phyloP scores from a whole-genome alignment of 2,113 vertebrate species.

The Laticauda colubrina region DNA sequence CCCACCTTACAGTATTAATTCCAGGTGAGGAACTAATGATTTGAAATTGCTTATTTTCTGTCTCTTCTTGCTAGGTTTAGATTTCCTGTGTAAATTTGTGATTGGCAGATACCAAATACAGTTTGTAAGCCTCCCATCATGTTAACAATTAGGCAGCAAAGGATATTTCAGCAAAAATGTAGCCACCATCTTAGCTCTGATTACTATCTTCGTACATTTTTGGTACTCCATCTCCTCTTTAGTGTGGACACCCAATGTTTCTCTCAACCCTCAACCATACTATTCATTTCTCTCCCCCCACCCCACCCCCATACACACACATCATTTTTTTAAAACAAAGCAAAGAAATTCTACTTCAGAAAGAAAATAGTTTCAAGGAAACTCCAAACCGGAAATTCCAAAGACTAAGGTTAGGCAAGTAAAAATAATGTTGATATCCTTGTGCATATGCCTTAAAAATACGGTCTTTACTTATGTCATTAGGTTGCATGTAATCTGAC shows the following conservation, averaged over 20 bases:
- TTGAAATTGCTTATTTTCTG: not conserved
- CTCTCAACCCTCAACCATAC: not conserved
- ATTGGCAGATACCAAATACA: not conserved
- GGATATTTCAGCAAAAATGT: not conserved
- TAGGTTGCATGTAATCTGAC: conserved; percentile 12
- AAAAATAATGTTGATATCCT: conserved; percentile 19
- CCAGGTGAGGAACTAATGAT: not conserved
- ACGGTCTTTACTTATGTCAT: conserved; percentile 23
- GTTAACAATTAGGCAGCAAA: not conserved
- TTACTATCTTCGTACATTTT: not conserved
- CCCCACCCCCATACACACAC: not conserved
- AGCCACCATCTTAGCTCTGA: not conserved
- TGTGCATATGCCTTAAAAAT: conserved; percentile 12
- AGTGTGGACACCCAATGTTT: not conserved
- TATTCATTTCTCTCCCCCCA: not conserved
- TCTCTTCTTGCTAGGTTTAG: not conserved
- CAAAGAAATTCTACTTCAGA: conserved; percentile 4
- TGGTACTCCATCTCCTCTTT: not conserved
- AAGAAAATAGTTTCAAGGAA: conserved; percentile 23
- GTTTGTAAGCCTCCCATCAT: not conserved
- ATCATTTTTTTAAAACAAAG: conserved; percentile 7
- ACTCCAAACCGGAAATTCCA: conserved; percentile 4
- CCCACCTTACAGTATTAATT: not conserved
- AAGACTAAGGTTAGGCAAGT: conserved; percentile 5
- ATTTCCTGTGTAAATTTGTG: not conserved